These are phyloP conservation scores for Bursaphelenchus okinawaensis DNA, from an alignment of 2,888 invertebrate genomes.

Conservation along the genomic window DNA sequence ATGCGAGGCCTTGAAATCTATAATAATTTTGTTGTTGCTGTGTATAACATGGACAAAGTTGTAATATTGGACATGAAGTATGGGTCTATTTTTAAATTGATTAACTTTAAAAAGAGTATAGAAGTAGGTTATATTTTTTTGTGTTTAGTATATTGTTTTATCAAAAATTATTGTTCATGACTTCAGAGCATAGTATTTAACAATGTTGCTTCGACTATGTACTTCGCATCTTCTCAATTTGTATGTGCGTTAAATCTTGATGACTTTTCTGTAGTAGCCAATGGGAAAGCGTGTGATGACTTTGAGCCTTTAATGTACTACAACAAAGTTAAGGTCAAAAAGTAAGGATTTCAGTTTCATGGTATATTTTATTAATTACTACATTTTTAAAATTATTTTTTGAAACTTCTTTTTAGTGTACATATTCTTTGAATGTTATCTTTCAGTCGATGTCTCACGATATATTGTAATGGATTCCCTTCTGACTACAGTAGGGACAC, in stretches of 20 bases:
- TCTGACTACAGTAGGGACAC: neutral
- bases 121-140: neutral
- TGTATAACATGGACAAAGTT: neutral
- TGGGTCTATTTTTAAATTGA: neutral
- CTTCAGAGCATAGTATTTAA: neutral
- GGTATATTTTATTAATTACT: too few species aligned
- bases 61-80: neutral
- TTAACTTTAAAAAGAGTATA: neutral
- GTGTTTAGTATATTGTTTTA: neutral
- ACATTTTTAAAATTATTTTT: too few species aligned
- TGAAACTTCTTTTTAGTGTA: too few species aligned
- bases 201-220: neutral
- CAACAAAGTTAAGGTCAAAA: neutral
- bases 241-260: neutral
- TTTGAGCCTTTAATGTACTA: neutral
- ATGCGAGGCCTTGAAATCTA: neutral
- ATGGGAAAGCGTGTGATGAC: neutral
- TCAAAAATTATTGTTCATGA: too few species aligned
- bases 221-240: neutral
- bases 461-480: neutral
- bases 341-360: neutral
- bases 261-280: neutral
- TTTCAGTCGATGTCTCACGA: neutral
- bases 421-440: neutral
- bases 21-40: neutral